phyloP scores from a whole-genome alignment of 2,797 vertebrate species.

The Eulemur mongoz region DNA sequence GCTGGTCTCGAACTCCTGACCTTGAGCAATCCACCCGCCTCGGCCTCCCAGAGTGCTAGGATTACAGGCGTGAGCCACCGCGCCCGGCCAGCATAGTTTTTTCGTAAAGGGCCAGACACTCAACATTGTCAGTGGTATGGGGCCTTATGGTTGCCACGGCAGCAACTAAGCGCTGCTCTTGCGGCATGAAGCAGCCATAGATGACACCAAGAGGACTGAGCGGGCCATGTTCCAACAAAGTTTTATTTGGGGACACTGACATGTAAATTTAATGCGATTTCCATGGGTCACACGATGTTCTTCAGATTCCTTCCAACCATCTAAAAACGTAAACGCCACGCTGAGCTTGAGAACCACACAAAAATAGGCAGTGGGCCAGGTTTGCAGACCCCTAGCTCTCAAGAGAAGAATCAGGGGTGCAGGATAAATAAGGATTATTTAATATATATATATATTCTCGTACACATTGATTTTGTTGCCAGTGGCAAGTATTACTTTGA shows the following conservation, averaged over 20 bases:
- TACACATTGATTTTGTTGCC: background rate
- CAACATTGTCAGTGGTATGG: rapidly evolving
- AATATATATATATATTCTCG: no score
- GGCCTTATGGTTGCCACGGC: rapidly evolving
- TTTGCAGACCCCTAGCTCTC: background rate
- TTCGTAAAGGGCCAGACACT: background rate
- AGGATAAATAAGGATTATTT: background rate
- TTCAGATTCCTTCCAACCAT: background rate
- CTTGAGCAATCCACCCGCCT: no score
- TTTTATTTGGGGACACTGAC: no score
- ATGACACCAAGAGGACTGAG: background rate
- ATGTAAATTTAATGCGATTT: background rate
- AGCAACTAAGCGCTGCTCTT: rapidly evolving
- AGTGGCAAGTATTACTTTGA: background rate
- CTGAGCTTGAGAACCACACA: background rate
- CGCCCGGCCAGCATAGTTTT: background rate
- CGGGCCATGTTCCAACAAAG: rapidly evolving
- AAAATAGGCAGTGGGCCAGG: background rate
- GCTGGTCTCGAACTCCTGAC: no score
- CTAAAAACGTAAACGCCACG: background rate
- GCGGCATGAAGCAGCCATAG: rapidly evolving
- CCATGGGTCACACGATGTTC: background rate
- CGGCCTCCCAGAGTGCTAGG: no score
- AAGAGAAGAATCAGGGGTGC: background rate
- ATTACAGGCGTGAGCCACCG: no score